Base-by-base conservation (phyloP, 2,888 invertebrate species). In the Tiphia femorata region DNA sequence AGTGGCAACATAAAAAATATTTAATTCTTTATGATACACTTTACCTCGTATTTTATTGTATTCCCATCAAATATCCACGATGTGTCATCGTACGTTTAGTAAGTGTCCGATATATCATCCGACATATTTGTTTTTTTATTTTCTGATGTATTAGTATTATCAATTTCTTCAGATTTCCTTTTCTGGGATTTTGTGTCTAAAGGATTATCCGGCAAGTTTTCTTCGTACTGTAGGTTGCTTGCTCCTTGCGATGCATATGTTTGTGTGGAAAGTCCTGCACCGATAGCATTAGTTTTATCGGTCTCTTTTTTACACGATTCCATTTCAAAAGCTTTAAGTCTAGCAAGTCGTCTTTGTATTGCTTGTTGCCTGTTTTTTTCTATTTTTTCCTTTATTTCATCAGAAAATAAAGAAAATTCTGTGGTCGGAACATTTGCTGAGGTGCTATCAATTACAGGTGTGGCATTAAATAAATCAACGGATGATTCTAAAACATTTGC, bases 311-410 rank as follows among this genome's bases (percentile, higher is more conserved):
- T 62, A 4, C 65, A 48, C 3, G 33, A 16, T 41, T 67, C 53
- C 38, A 65, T 62, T 21, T 59, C 19, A 3, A 47, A 14, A 33
- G 51, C 52, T 49, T 73, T 85, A 81, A 86, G 74, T 73, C 86
- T 87, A 0, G 88, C 88, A n/a, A 87, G 84, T 44, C 88, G 83
- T 61, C 87, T 86, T 75, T 91, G 89, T 80, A 90, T 87, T 0
- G 92, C 92, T 40, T 89, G 62, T 69, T 86, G 85, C 46, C 89
- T 86, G 75, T 92, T 94, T 64, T 87, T 87, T 19, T 91, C 87
- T 82, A 93, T 90, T 72, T 89, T 87, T 47, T 91, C 88, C 66
- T 87, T 86, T 73, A 91, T 89, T 61, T 91, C 92, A 1, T 90
- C 87, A 1, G 85, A 87, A 8, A 90, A 72, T 58, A 78, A 73